Evolutionary conservation across 2,113 vertebrate species (phyloP).

Genomic region (Aphyosemion australe): DNA sequence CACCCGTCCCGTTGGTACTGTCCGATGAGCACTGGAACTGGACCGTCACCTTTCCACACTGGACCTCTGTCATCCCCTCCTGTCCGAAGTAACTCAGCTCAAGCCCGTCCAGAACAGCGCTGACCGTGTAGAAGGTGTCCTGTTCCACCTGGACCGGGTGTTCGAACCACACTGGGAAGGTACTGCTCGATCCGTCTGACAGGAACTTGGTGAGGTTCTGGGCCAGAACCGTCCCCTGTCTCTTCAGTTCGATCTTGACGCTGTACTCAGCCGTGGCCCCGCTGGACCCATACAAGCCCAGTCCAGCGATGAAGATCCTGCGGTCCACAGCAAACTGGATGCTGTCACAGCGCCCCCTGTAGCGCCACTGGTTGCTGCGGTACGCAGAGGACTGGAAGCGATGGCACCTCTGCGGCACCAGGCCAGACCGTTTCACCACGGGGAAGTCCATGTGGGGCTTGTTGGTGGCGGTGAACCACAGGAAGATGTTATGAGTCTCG

Average conservation of each 20-base stretch:
- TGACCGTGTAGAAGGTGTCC: constrained; percentile 93
- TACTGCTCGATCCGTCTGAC: constrained; percentile 91
- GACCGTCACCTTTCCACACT: constrained; percentile 93
- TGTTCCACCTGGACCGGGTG: constrained; percentile 94
- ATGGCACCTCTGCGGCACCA: constrained; percentile 87
- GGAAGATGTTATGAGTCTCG: constrained; percentile 89
- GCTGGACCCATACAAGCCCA: constrained; percentile 92
- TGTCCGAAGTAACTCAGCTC: constrained; percentile 97
- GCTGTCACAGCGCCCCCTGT: constrained; percentile 93
- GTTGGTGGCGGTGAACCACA: constrained; percentile 91
- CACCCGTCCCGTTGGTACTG: constrained; percentile 94
- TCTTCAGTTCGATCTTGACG: constrained; percentile 92
- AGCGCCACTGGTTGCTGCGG: constrained; percentile 96
- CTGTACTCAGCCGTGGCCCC: constrained; percentile 90
- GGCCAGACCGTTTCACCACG: constrained; percentile 83
- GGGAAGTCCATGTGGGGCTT: constrained; percentile 91
- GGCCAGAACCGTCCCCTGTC: constrained; percentile 85
- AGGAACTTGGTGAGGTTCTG: constrained; percentile 91
- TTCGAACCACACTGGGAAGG: constrained; percentile 94
- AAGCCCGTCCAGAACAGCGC: constrained; percentile 88
- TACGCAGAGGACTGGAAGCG: constrained; percentile 93
- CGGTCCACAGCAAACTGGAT: constrained; percentile 95
- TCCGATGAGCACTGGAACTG: constrained; percentile 97
- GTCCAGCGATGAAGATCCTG: constrained; percentile 90
- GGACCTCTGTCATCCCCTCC: constrained; percentile 96